Evolutionary conservation across 2,888 invertebrate genomes (phyloP).

Genomic region (Plagodis dolabraria): DNA sequence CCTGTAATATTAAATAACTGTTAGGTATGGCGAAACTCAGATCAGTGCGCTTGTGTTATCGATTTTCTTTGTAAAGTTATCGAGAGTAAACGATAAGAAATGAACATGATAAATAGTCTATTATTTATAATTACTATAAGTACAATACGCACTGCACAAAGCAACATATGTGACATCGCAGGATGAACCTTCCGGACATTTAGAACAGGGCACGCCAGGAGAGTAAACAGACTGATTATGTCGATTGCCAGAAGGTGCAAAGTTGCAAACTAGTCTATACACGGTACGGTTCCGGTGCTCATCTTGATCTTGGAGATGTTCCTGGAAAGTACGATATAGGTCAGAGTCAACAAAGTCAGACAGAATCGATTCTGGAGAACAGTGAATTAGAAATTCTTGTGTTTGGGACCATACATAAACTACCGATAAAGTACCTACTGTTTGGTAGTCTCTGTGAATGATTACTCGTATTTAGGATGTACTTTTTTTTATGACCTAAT

Average conservation of each 20-base stretch:
- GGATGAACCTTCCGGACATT: constrained; percentile 49
- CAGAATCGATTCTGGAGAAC: too few species aligned
- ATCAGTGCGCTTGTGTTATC: background rate
- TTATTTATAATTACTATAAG: too few species aligned
- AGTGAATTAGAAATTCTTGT: too few species aligned
- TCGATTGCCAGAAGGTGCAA: constrained; percentile 66
- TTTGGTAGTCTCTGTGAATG: too few species aligned
- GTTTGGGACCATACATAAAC: too few species aligned
- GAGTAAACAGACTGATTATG: constrained; percentile 58
- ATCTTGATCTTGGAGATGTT: constrained; percentile 41
- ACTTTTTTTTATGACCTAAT: too few species aligned
- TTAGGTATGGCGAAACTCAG: background rate
- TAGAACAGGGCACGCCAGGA: constrained; percentile 62
- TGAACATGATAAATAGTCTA: too few species aligned
- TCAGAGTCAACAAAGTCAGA: too few species aligned
- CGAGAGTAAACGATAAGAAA: too few species aligned
- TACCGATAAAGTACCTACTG: too few species aligned
- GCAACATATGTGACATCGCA: constrained; percentile 57
- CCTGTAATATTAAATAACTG: constrained; percentile 21
- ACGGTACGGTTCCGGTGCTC: constrained; percentile 56
- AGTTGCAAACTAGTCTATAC: constrained; percentile 74
- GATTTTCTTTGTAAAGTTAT: too few species aligned
- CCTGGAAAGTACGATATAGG: constrained; percentile 44
- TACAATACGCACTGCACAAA: constrained; percentile 59
- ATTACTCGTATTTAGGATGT: too few species aligned